Base-by-base conservation (phyloP, 1,140 invertebrate species). In the Nomia melanderi region DNA sequence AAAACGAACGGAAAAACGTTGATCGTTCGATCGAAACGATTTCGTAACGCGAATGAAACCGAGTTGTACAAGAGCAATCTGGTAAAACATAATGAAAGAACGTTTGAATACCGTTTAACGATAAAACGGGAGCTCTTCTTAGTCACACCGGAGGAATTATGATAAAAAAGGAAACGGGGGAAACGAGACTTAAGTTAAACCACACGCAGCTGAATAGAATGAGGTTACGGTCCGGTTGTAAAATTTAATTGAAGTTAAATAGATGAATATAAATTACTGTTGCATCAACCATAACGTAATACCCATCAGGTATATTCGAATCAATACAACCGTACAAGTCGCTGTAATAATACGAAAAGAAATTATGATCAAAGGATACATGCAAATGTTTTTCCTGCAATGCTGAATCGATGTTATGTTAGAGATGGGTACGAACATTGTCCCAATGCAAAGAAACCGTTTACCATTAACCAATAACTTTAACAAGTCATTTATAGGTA, bases 171-270 rank as follows among this genome's bases (percentile, higher is more conserved):
- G 17, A 47, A 59, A 57, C 14, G 6, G 33, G n/a, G 6, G 20
- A 33, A 57, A n/a, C 57, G n/a, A 41, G 44, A 54, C 44, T 63
- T 8, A 27, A 41, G 27, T 77, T 77, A 0, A 56, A 25, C 25
- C 3, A 1, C 20, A 8, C 27, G 3, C n/a, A 39, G 33, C 2
- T 5, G 23, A 12, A 25, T 57, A 3, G 41, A 57, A 50, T 44
- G 9, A 8, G 27, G 29, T 17, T 23, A 25, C 6, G n/a, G 39
- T 50, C 29, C 12, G 11, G 17, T 11, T 41, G 23, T n/a, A n/a
- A 31, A 41, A 77, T 23, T 31, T 44, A 27, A 41, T 41, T 11
- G 50, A 33, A 41, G 59, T 56, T 41, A 25, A 41, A 20, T 23
- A 0, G 1, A 11, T 8, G 44, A 33, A 20, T 29, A 44, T 17